Conservation (phyloP, 2,888 invertebrate species). For the Meiosimyza decipiens region DNA sequence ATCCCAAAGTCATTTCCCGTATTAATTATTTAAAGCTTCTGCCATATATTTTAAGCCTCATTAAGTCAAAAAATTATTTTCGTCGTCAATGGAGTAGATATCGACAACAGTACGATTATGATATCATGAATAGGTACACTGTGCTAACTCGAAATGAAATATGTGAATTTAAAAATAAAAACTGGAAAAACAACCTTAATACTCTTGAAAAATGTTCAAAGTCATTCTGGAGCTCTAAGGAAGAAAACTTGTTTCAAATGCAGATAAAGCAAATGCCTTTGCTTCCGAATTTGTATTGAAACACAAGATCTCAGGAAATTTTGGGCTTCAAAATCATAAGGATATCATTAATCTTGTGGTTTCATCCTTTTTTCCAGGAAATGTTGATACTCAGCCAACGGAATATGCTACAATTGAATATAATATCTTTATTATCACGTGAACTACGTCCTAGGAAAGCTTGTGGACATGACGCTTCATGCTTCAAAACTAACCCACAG, state of each 20-base stretch:
- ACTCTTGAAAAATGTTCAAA: slow-evolving; percentile 22
- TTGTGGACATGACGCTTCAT: slow-evolving; percentile 19
- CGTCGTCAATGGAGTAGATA: too few relatives aligned
- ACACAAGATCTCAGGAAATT: slow-evolving; percentile 18
- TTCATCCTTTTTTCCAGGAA: background rate
- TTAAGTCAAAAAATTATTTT: too few relatives aligned
- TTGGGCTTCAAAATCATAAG: too few relatives aligned
- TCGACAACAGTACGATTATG: background rate
- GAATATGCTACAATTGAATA: slow-evolving; percentile 1
- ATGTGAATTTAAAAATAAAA: slow-evolving; percentile 29
- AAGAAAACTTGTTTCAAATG: slow-evolving; percentile 18
- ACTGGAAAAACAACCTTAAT: slow-evolving; percentile 27
- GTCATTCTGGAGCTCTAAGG: slow-evolving; percentile 32
- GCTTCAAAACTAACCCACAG: slow-evolving; percentile 21
- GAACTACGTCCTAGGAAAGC: slow-evolving; percentile 21
- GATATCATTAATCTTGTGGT: background rate
- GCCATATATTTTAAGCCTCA: too few relatives aligned
- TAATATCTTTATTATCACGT: slow-evolving; percentile 3
- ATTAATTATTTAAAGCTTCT: too few relatives aligned
- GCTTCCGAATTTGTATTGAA: slow-evolving; percentile 15
- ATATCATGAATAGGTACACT: background rate
- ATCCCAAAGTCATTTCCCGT: too few relatives aligned
- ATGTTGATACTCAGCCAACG: background rate
- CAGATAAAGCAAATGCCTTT: slow-evolving; percentile 25
- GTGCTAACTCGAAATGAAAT: background rate